Evolutionary conservation across 2,797 vertebrate genomes (phyloP), one percentile per base, ranked within the genome.

Genomic region (Novumbra hubbsi): DNA sequence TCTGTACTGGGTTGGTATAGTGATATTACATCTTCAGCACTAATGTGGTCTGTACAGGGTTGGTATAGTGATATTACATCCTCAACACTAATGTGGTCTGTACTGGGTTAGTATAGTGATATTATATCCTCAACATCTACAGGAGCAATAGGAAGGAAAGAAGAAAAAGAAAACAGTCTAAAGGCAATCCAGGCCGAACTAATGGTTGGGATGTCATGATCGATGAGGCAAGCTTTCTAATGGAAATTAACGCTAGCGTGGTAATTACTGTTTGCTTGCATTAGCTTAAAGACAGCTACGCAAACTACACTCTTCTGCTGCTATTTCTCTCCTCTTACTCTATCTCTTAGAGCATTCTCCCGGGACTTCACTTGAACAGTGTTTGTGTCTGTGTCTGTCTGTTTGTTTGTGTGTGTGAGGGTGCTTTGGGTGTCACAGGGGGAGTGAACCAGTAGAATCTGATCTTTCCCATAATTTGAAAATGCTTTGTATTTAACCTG

Each of bases 191-290:
- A 78, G 82, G 81, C 80, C 85, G 78, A 81, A 88, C 87, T 89
- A 91, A 93, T 83, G 81, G 91, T 91, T 89, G 83, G 84, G 80
- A 83, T 84, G 84, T 90, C 74, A 84, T 87, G 86, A 89, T 85
- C 85, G 85, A 91, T 90, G 83, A 85, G 88, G 86, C 77, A 78
- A 68, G 60, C 83, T 88, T 86, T 87, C 83, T 87, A 81, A 88
- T 88, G 85, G 86, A 90, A 88, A 88, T 90, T 81, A 87, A 81
- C 64, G 4, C 78, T 70, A 77, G 82, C 78, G 80, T 80, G 83
- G 86, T 90, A 87, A 91, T 92, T 92, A 92, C 84, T 70, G 68
- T 76, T 77, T 76, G 84, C 71, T 90, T 88, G 87, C 80, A 88
- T 90, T 86, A 87, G 83, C 81, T 81, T 83, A 85, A 89, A 90